phyloP scores from a whole-genome alignment of 1,140 invertebrate species.

The Pogonus chalceus region DNA sequence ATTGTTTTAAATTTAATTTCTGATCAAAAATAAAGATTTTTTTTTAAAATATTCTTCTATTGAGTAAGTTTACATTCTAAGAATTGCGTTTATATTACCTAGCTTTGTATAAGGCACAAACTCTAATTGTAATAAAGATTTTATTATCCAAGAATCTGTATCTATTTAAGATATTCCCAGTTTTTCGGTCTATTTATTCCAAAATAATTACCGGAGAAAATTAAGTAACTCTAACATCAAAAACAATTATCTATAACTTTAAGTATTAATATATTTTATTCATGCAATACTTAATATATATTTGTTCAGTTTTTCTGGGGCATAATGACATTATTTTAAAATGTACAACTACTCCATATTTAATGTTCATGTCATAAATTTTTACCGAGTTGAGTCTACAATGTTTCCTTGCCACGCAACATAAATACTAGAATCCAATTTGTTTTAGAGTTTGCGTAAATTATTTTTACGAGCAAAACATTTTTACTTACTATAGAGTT shows the following conservation, averaged over 20 bases:
- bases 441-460: neutral
- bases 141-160: too few species aligned
- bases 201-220: neutral
- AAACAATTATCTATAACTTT: neutral
- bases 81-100: too few species aligned
- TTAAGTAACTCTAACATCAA: neutral
- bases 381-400: neutral
- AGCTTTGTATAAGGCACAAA: too few species aligned
- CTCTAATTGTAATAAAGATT: too few species aligned
- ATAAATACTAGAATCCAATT: neutral
- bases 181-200: too few species aligned
- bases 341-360: neutral
- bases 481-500: neutral
- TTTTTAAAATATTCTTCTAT: too few species aligned
- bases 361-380: neutral
- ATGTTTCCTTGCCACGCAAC: slow-evolving; percentile 6
- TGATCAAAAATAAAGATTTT: too few species aligned
- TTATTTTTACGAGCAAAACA: neutral
- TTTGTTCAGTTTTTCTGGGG: too few species aligned
- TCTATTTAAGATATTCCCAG: too few species aligned
- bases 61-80: too few species aligned
- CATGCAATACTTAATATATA: too few species aligned
- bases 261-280: neutral
- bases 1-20: too few species aligned
- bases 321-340: neutral